Evolutionary conservation across 53 echinoderm and acorn worm genomes (phyloP).

Genomic region (Astropecten irregularis): DNA sequence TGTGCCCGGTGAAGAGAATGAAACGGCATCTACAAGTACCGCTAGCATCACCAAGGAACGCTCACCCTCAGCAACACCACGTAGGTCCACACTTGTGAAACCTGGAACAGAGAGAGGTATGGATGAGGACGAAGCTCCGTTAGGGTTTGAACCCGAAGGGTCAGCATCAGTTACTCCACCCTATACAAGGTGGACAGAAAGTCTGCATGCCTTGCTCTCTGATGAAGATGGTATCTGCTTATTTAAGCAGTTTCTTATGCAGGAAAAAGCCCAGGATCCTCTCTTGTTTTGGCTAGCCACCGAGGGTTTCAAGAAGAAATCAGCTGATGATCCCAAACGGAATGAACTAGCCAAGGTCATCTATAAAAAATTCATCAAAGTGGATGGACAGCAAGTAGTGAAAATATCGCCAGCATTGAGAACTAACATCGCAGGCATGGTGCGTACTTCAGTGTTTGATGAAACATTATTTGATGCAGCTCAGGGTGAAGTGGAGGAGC

Average conservation of each 20-base stretch:
- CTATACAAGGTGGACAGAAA: slow-evolving; percentile 95
- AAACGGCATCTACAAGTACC: slow-evolving; percentile 42
- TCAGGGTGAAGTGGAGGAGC: slow-evolving; percentile 87
- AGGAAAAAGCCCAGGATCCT: slow-evolving; percentile 86
- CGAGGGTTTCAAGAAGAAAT: slow-evolving; percentile 91
- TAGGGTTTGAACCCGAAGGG: slow-evolving; percentile 96
- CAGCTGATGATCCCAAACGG: slow-evolving; percentile 72
- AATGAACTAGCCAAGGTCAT: slow-evolving; percentile 90
- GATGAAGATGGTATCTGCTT: slow-evolving; percentile 92
- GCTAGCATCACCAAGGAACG: slow-evolving; percentile 65
- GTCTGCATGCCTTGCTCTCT: slow-evolving; percentile 80
- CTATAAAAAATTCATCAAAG: slow-evolving; percentile 89
- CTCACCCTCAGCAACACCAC: slow-evolving; percentile 73
- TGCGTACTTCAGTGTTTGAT: slow-evolving; percentile 72
- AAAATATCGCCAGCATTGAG: slow-evolving; percentile 67
- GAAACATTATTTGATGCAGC: slow-evolving; percentile 82
- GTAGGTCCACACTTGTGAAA: slow-evolving; percentile 61
- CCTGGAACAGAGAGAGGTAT: slow-evolving; percentile 12
- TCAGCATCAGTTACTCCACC: slow-evolving; percentile 92
- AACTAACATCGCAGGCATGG: slow-evolving; percentile 80
- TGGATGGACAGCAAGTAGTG: slow-evolving; percentile 79
- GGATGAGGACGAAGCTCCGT: slow-evolving; percentile 70
- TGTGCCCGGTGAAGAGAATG: slow-evolving; percentile 87
- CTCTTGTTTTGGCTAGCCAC: slow-evolving; percentile 95
- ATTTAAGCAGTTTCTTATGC: slow-evolving; percentile 82